Evolutionary conservation across 2,797 vertebrate genomes (phyloP).

Genomic region (Sebastes dallii): DNA sequence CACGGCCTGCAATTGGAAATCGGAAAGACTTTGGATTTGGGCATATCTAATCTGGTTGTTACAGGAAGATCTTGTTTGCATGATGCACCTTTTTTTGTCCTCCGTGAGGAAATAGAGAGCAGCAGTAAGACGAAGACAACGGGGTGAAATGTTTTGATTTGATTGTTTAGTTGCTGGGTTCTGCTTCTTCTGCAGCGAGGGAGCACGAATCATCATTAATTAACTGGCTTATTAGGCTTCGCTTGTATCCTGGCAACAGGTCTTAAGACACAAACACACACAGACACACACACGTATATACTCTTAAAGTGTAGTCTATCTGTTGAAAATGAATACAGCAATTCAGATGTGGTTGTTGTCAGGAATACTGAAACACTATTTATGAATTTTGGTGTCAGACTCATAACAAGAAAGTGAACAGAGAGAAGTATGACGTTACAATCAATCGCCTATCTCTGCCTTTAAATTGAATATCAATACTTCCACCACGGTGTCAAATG

Average conservation of each 20-base stretch:
- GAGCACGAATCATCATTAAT: slow-evolving; percentile 52
- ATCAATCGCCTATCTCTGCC: neutral
- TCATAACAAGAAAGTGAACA: slow-evolving; percentile 32
- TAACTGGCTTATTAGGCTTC: slow-evolving; percentile 40
- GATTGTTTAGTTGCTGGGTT: slow-evolving; percentile 15
- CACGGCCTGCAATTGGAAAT: neutral
- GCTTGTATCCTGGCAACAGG: slow-evolving; percentile 64
- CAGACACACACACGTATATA: neutral
- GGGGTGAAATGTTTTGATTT: neutral
- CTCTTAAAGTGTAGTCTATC: neutral
- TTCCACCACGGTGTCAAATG: slow-evolving; percentile 1
- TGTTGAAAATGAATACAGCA: slow-evolving; percentile 12
- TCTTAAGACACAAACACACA: slow-evolving; percentile 19
- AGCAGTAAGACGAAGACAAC: slow-evolving; percentile 2
- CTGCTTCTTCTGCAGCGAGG: slow-evolving; percentile 14
- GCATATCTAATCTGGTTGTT: neutral
- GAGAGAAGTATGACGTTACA: neutral
- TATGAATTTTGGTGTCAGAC: slow-evolving; percentile 8
- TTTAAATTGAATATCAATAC: slow-evolving; percentile 1
- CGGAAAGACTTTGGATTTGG: neutral
- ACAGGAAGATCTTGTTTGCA: neutral
- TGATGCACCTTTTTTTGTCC: neutral
- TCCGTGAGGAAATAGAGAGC: neutral
- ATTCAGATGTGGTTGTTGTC: slow-evolving; percentile 22
- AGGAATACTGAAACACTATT: slow-evolving; percentile 3